Evolutionary conservation across 2,113 vertebrate genomes (phyloP), one percentile per base, ranked within the genome.

Genomic region (Hiodon tergisus): DNA sequence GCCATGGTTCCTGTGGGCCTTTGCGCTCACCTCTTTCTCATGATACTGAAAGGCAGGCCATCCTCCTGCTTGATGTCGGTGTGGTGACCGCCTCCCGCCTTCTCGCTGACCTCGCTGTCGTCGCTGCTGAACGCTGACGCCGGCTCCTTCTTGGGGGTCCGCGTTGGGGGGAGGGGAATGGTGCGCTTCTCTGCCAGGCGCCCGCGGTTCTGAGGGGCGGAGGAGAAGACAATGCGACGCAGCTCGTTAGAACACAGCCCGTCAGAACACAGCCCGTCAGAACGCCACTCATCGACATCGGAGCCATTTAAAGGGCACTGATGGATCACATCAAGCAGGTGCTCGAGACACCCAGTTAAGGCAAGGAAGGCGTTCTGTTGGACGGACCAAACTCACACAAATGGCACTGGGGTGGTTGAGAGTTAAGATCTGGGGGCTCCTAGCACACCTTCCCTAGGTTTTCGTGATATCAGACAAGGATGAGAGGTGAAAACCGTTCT

Each of bases 1-100:
- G 53, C 58, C 54, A 0, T 3, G n/a, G 13, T 55, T n/a, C n/a
- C n/a, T n/a, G n/a, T n/a, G n/a, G n/a, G n/a, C n/a, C n/a, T n/a
- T n/a, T n/a, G n/a, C n/a, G 13, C 85, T 86, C 86, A 99, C 97
- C 95, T 98, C 89, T 96, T 98, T 93, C 95, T 98, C 95, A 98
- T 95, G 90, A 95, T 95, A 92, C 88, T 94, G 88, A 94, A 90
- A 62, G 92, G 94, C 51, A 94, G 81, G 75, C 95, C 94, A 60
- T 95, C 93, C 84, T 98, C 95, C 83, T 94, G 94, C 84, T 98
- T 98, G 83, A 98, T 90, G 87, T 94, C 91, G 50, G 90, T 87
- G 83, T 85, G 92, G 76, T 91, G 93, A 70, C 91, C 92, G 71
- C 91, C 92, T 83, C 90, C 93, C 87, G 93, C 90, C 54, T 89